Evolutionary conservation across 2,888 invertebrate genomes (phyloP), one percentile per base, ranked within the genome.

Genomic region (Camponotus fellah): DNA sequence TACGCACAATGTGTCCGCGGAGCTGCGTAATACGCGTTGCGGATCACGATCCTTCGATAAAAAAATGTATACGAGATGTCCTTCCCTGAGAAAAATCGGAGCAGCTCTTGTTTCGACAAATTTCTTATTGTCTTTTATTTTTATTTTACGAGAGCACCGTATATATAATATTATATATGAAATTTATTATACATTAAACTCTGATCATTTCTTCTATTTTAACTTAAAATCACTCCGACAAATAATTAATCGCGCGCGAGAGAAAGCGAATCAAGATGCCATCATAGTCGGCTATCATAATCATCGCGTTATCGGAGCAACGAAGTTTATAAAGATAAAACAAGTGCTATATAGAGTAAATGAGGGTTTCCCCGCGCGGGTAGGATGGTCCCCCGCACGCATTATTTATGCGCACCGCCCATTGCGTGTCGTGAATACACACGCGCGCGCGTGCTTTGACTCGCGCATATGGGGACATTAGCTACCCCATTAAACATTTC

Each of bases 1-100:
- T 94, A 89, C 90, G 91, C 87, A 94, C 94, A 95, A 94, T 94
- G 94, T 94, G 94, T 92, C 92, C 93, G 93, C 90, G 93, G 92
- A 92, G 89, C 93, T 92, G 94, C 90, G 88, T 94, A 94, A 94
- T 94, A 92, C 86, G 90, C 82, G 88, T 79, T 56, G 85, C 68
- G 85, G 75, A 81, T 79, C 76, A 58, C 64, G 64, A 82, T 81
- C 56, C 83, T 83, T 56, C 49, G 86, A 86, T 88, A 88, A 90
- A 90, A 90, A 89, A 26, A 26, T 26, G 26, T 86, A 64, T 76
- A 66, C 65, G 65, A 84, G 87, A 81, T 84, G 46, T 69, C 68
- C 62, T 49, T 74, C 85, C 76, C 75, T 84, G 12, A 21, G 9
- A 53, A 26, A 17, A 6, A 80, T 72, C 49, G 65, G 4, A 3